Base-by-base conservation (phyloP, 2,797 vertebrate genomes). In the Acomys russatus region DNA sequence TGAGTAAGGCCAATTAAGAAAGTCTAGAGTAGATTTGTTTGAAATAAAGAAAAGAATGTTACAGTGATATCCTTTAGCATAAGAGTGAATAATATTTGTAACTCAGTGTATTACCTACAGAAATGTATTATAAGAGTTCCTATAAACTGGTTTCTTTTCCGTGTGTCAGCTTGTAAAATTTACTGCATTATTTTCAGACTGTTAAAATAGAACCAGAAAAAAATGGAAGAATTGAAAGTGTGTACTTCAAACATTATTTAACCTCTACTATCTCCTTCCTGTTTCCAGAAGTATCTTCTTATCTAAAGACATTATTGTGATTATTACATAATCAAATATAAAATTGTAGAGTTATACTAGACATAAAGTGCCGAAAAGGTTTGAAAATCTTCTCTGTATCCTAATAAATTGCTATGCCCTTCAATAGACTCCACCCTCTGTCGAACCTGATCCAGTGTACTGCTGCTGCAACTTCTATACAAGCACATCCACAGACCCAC, bases 281-380 rank as follows among this genome's bases (percentile, higher is more conserved):
- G 7, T 8, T 17, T 93, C n/a, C 86, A 12, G 77, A 97, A 90
- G 85, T 88, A 86, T 83, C 30, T 4, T 12, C 88, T 85, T 76
- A 80, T 80, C 8, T 23, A 71, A 97, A 94, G 61, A 28, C 23
- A 92, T 82, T 90, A 93, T 88, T 93, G 84, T 44, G 30, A 77
- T 66, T 61, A 33, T 86, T 79, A 64, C 79, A 74, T 92, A 85
- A 92, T 20, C 5, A 44, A 92, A 93, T 20, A 77, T 63, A 92
- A 97, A 90, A 82, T 49, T 74, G 90, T 84, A 30, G 68, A 78
- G 35, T 96, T 88, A 70, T 74, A 20, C 9, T 85, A 7, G 38
- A 49, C 86, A 11, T 33, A 66, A 91, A 77, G 18, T 14, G 82
- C 61, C 28, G 44, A 64, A 88, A 90, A 95, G 44, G 23, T 97